phyloP scores from a whole-genome alignment of 2,797 vertebrate species.

The Gymnothorax reevesii region DNA sequence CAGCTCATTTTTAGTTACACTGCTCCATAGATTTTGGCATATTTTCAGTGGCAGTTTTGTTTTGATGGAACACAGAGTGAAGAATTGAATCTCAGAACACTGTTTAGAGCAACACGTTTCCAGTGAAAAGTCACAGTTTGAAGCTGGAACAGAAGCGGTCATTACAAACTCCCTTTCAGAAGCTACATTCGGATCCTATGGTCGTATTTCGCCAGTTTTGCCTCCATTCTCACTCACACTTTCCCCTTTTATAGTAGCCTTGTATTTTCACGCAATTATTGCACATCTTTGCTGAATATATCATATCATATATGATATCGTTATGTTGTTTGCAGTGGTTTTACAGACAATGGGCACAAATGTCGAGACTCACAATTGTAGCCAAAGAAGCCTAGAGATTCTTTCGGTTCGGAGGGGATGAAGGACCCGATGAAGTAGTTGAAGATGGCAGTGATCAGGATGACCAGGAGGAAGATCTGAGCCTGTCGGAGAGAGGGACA shows the following conservation, averaged over 20 bases:
- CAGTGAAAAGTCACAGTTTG: background rate
- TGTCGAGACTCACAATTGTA: slow-evolving; percentile 81
- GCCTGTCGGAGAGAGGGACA: slow-evolving; percentile 73
- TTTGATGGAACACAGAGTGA: too few relatives aligned
- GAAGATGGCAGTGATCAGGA: slow-evolving; percentile 87
- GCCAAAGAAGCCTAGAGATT: slow-evolving; percentile 85
- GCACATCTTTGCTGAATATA: too few relatives aligned
- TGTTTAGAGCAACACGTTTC: background rate
- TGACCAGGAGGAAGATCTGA: slow-evolving; percentile 91
- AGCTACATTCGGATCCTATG: background rate
- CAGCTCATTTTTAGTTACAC: too few relatives aligned
- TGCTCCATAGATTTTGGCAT: too few relatives aligned
- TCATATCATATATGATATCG: too few relatives aligned
- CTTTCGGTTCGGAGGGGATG: slow-evolving; percentile 84
- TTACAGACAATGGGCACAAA: too few relatives aligned
- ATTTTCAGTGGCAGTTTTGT: too few relatives aligned
- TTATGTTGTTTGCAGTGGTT: too few relatives aligned
- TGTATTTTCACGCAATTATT: too few relatives aligned
- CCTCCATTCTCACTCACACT: too few relatives aligned
- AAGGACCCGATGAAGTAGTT: slow-evolving; percentile 93
- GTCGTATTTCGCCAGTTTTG: background rate
- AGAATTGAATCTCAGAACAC: too few relatives aligned
- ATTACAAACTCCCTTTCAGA: background rate
- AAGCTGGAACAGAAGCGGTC: background rate
- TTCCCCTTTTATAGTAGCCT: too few relatives aligned